Evolutionary conservation across 2,888 invertebrate genomes (phyloP).

Genomic region (Drosophila falleni): DNA sequence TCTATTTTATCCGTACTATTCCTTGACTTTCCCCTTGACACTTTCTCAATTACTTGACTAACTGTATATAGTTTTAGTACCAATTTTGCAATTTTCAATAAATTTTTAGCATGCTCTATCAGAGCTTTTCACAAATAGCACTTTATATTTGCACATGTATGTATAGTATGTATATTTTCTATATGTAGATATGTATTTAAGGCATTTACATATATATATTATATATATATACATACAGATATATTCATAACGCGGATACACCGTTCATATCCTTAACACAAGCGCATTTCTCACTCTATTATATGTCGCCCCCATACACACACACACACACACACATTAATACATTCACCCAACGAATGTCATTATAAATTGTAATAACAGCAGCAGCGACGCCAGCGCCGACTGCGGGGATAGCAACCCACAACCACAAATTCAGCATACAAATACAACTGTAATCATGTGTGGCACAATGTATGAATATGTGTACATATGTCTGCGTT

Average conservation of each 20-base stretch:
- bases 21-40: too few species aligned
- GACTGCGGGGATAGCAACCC: slow-evolving; percentile 47
- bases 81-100: slow-evolving; percentile 13
- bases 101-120: slow-evolving; percentile 19
- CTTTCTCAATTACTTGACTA: slow-evolving; percentile 1
- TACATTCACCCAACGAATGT: slow-evolving; percentile 72
- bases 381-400: slow-evolving; percentile 63
- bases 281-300: slow-evolving; percentile 72
- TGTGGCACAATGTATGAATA: slow-evolving; percentile 59
- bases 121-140: slow-evolving; percentile 1
- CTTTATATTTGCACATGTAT: slow-evolving; percentile 1
- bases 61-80: neutral
- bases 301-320: slow-evolving; percentile 45
- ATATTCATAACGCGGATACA: slow-evolving; percentile 79
- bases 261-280: slow-evolving; percentile 72
- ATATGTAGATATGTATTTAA: slow-evolving; percentile 25
- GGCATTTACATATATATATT: slow-evolving; percentile 3
- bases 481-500: slow-evolving; percentile 31
- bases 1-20: too few species aligned
- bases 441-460: slow-evolving; percentile 79
- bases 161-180: neutral
- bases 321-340: slow-evolving; percentile 19
- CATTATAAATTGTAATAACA: slow-evolving; percentile 83
- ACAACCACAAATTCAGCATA: slow-evolving; percentile 81
- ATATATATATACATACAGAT: slow-evolving; percentile 37